Evolutionary conservation across 2,113 vertebrate species (phyloP).

Genomic region (Nesoenas mayeri): DNA sequence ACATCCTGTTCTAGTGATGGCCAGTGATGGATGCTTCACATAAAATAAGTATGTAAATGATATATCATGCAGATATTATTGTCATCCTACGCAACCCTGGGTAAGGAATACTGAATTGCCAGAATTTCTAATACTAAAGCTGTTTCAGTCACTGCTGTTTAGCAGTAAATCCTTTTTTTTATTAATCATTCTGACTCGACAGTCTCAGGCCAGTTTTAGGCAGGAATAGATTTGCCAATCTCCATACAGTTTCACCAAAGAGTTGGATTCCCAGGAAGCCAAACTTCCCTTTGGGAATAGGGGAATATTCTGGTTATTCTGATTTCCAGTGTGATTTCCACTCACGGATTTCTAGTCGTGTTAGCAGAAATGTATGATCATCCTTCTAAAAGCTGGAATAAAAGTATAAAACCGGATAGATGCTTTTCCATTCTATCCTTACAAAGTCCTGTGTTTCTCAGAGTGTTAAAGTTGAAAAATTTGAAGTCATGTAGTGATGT

Average conservation of each 20-base stretch:
- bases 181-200: not conserved
- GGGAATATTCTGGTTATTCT: not conserved
- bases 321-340: not conserved
- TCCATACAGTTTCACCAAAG: not conserved
- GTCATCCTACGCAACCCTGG: not conserved
- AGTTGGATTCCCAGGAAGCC: not conserved
- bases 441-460: not conserved
- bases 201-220: not conserved
- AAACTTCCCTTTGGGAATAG: not conserved
- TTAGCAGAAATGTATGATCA: not conserved
- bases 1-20: not conserved
- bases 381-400: not conserved
- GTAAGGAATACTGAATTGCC: not conserved
- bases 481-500: not conserved
- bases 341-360: not conserved
- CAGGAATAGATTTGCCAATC: not conserved
- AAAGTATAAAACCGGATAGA: not conserved
- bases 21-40: conserved; percentile 7
- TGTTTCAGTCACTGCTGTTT: not conserved
- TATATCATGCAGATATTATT: conserved; percentile 22
- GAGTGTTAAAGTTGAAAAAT: not conserved
- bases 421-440: not conserved
- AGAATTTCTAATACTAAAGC: not conserved
- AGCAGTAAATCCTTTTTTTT: not conserved
- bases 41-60: not conserved